phyloP scores from a whole-genome alignment of 2,797 vertebrate genomes.

The Pachyuromys duprasi region DNA sequence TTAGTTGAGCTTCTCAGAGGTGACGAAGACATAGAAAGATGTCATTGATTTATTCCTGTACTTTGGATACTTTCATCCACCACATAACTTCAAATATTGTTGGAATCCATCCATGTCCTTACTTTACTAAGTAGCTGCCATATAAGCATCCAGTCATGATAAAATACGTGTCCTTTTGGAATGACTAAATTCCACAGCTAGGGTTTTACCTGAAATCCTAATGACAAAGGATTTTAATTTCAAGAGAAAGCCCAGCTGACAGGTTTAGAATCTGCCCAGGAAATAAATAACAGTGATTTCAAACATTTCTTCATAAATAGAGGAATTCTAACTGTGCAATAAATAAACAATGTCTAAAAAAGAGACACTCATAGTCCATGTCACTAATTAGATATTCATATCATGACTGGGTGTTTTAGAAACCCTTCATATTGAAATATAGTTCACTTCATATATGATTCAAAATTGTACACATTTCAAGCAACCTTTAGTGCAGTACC shows the following conservation, averaged over 20 bases:
- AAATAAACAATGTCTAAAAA: slow-evolving; percentile 33
- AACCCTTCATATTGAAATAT: background rate
- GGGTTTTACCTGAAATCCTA: slow-evolving; percentile 57
- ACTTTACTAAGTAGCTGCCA: slow-evolving; percentile 73
- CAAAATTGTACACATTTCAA: background rate
- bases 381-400: slow-evolving; percentile 17
- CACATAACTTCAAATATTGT: slow-evolving; percentile 58
- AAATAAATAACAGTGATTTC: slow-evolving; percentile 61
- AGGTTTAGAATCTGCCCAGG: slow-evolving; percentile 63
- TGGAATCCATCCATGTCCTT: slow-evolving; percentile 73
- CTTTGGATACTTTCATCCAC: slow-evolving; percentile 43
- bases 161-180: slow-evolving; percentile 76
- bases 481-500: background rate
- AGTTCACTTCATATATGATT: slow-evolving; percentile 17
- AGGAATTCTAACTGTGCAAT: background rate
- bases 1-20: background rate
- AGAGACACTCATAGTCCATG: background rate
- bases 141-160: slow-evolving; percentile 69
- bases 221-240: slow-evolving; percentile 69
- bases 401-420: background rate
- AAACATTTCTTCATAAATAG: slow-evolving; percentile 44
- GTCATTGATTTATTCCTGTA: slow-evolving; percentile 70
- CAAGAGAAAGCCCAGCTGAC: slow-evolving; percentile 64
- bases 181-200: slow-evolving; percentile 67
- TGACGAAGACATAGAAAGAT: slow-evolving; percentile 45